Evolutionary conservation across 2,113 vertebrate genomes (phyloP).

Genomic region (Ciconia maguari): DNA sequence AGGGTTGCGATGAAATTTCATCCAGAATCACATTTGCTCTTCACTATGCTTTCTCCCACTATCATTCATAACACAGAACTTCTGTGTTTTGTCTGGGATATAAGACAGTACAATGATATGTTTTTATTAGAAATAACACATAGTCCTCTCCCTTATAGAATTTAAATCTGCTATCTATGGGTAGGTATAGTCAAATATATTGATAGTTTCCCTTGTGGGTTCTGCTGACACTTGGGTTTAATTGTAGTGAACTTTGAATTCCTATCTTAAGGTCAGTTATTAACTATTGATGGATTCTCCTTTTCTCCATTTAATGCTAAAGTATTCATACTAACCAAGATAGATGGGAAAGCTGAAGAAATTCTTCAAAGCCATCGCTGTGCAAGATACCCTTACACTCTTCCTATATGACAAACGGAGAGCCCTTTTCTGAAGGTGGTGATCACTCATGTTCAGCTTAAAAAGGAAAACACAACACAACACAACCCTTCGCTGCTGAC

Average conservation of each 20-base stretch:
- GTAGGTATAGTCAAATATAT: conserved; percentile 73
- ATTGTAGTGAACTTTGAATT: conserved; percentile 84
- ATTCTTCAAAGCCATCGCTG: conserved; percentile 71
- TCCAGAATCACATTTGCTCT: conserved; percentile 57
- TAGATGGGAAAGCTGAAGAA: conserved; percentile 63
- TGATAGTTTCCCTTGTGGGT: conserved; percentile 75
- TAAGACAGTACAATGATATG: conserved; percentile 49
- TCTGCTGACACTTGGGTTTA: conserved; percentile 77
- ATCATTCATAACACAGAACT: conserved; percentile 50
- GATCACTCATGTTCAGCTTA: conserved; percentile 64
- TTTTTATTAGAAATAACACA: conserved; percentile 71
- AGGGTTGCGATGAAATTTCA: conserved; percentile 61
- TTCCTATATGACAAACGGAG: conserved; percentile 46
- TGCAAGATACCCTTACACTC: conserved; percentile 61
- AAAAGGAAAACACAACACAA: neutral
- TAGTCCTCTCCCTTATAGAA: conserved; percentile 45
- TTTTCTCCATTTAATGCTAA: conserved; percentile 81
- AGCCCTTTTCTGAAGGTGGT: conserved; percentile 55
- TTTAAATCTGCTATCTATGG: conserved; percentile 68
- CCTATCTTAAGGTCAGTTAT: conserved; percentile 84
- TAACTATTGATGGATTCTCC: conserved; percentile 83
- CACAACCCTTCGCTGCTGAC: neutral
- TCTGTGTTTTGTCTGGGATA: conserved; percentile 55
- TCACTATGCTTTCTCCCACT: conserved; percentile 26
- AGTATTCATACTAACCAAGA: conserved; percentile 82